Percentiles rank a stretch among this genome's conserved stretches.
Evolutionary conservation across 1,140 invertebrate genomes (phyloP).

Genomic region (Calliphora vicina): DNA sequence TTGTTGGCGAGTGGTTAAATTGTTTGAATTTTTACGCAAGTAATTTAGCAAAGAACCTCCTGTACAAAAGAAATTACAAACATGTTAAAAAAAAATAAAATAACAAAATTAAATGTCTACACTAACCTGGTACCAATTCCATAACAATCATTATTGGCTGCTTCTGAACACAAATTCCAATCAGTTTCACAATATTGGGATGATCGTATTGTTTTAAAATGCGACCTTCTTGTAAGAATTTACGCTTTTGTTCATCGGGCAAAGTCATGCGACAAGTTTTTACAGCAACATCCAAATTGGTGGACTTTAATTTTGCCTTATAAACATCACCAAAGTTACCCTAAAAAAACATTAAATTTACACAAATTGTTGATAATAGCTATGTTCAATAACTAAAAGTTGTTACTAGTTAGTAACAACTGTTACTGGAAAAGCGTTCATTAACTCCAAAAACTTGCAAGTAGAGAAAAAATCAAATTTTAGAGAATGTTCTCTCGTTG

Average conservation of each 20-base stretch:
- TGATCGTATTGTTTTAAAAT: constrained; percentile 97
- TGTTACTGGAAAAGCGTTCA: background rate
- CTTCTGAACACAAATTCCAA: constrained; percentile 97
- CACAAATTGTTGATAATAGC: too few relatives aligned
- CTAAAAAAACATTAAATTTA: too few relatives aligned
- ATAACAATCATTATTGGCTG: constrained; percentile 99
- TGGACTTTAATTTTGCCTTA: constrained; percentile 84
- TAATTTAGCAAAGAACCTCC: constrained; percentile 90
- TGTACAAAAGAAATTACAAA: constrained; percentile 56
- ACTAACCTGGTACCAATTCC: constrained; percentile 90
- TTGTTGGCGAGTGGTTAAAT: constrained; percentile 75
- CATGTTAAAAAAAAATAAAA: constrained; percentile 35
- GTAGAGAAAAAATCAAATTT: too few relatives aligned
- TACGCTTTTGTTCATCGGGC: constrained; percentile 95
- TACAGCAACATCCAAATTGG: constrained; percentile 88
- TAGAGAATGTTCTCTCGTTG: too few relatives aligned
- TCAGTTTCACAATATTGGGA: constrained; percentile 95
- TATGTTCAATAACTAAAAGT: too few relatives aligned
- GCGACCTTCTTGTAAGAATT: constrained; percentile 94
- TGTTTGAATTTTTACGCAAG: constrained; percentile 79
- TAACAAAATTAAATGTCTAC: constrained; percentile 17
- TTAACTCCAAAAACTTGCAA: background rate
- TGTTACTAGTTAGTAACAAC: too few relatives aligned
- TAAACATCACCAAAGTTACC: constrained; percentile 98
- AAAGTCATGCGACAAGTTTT: constrained; percentile 94